Evolutionary conservation across 2,888 invertebrate species (phyloP), one percentile per base, ranked within the genome.

Genomic region (Leptinotarsa haldemani): DNA sequence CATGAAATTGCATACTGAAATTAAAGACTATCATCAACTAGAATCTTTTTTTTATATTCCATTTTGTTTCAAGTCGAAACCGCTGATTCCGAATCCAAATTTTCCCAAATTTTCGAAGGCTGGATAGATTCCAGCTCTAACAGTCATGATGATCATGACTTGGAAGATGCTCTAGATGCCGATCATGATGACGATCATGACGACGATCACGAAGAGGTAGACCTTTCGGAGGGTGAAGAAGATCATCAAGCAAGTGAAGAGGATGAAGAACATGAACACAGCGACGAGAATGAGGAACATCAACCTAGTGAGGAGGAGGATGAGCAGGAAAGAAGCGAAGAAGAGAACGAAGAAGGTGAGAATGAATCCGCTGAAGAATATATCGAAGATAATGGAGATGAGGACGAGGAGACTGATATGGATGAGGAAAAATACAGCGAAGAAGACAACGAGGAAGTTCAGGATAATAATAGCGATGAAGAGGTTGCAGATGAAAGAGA

Each of bases 41-140:
- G 7, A 30, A 30, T 30, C 7, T 25, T 22, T 30, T 30, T 30
- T 30, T 30, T 30, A 30, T 30, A 7, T 30, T 30, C 30, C 25
- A 58, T 25, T 61, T 61, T 61, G 13, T 77, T 77, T 77, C 65
- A 58, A 77, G 75, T 75, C 58, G 75, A 75, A 30, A 63, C 75
- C 25, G 52, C 47, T 5, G 70, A 75, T 47, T 25, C 69, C 20
- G 70, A 94, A 83, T 93, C 94, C 25, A 90, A 91, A 56, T 95
- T 93, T 87, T 93, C 94, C 15, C 92, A 92, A 80, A 90, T 94
- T 69, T 91, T 95, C 77, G 93, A 94, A 81, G 95, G 94, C 52
- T 95, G 94, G 95, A 90, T 94, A 15, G 93, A 94, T 84, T 91
- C 92, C 77, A 85, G 88, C 66, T 85, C 87, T 61, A 87, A 85